Evolutionary conservation across 2,888 invertebrate species (phyloP), one percentile per base, ranked within the genome.

Genomic region (Seira sanloemensis): DNA sequence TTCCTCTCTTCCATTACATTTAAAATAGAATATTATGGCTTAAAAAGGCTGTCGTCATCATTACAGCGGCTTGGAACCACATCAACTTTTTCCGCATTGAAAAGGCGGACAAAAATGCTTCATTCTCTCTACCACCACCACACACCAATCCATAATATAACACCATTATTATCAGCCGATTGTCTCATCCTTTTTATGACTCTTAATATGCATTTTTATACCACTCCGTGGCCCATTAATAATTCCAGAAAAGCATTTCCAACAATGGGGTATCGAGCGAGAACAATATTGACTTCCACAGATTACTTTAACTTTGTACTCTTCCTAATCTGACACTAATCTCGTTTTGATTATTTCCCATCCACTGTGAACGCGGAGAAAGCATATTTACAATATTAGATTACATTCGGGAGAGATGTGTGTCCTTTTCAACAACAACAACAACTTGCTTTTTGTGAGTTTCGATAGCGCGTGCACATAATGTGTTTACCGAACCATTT

Each of bases 321-420:
- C 37, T 78, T 77, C n/a, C 83, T 89, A 87, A 89, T 89, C 88
- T 88, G 88, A 89, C 88, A 88, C 78, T 89, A 88, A 89, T 88
- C 88, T 87, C 85, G 83, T 86, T 85, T 66, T 84, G 85, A 88
- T 87, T 86, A 84, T 83, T 83, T 83, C 66, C 78, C 73, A 21
- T 62, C 75, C 50, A 75, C 68, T 68, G 2, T 4, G 54, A 19
- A 26, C 58, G 25, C 19, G 37, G n/a, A n/a, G n/a, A n/a, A n/a
- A n/a, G n/a, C n/a, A 37, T 37, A 37, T 37, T 4, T 12, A 37
- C 4, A 37, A 12, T 12, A 37, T 37, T 37, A 37, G 5, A n/a
- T n/a, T n/a, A n/a, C n/a, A n/a, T n/a, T n/a, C n/a, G n/a, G n/a
- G n/a, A n/a, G n/a, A n/a, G n/a, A n/a, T n/a, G n/a, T n/a, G n/a